Base-by-base conservation (phyloP, 2,888 invertebrate genomes). In the Patella depressa region DNA sequence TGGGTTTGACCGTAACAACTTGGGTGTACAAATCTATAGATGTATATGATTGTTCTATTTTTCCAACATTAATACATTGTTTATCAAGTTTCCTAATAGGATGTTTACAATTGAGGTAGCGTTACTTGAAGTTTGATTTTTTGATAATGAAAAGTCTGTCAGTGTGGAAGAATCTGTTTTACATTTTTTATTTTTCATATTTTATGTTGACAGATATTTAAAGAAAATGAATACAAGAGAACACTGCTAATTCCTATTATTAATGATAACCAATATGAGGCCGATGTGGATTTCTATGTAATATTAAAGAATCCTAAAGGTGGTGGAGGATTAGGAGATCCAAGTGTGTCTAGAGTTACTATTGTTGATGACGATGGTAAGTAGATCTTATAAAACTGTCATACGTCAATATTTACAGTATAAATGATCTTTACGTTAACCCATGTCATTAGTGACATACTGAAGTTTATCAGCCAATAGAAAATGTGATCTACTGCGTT, bases 311-410 rank as follows among this genome's bases (percentile, higher is more conserved):
- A 89, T 77, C 87, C 90, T 2, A 77, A 80, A n/a, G 85, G 84
- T 24, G 86, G 85, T 65, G 84, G 85, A 19, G 86, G 87, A 3
- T 78, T 90, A 11, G 90, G 90, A 4, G 90, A 90, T 76, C 90
- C 90, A 17, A 89, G 86, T 81, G 85, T 90, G 53, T 83, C 89
- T n/a, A 84, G 88, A 72, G 84, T 90, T 69, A 88, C 87, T 55
- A 88, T 90, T 74, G 88, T 90, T 34, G 90, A 90, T 81, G 90
- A 90, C 82, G 89, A 90, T 77, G 90, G 90, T 90, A 79, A 81
- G 87, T 73, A 34, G 45, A 45, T 45, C 45, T 45, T 5, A 34
- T 34, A 34, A 34, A 34, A 34, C 34, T 34, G 4, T 34, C 34
- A 3, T 34, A 34, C 4, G 34, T 34, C 7, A 34, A 34, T 34